Evolutionary conservation across 2,888 invertebrate species (phyloP), one percentile per base, ranked within the genome.

Genomic region (Ophion ellenae): DNA sequence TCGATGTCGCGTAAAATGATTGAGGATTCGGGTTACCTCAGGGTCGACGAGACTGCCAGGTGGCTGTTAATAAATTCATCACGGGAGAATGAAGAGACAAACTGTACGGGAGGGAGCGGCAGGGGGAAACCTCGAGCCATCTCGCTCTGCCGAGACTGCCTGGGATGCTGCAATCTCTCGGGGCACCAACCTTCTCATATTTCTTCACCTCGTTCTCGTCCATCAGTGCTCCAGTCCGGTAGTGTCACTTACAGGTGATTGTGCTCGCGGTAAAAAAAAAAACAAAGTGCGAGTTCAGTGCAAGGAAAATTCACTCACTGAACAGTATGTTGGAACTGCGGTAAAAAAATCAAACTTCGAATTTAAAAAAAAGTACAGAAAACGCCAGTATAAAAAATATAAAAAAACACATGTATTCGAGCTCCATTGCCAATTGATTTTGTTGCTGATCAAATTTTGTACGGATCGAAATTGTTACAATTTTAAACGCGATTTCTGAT

Each of bases 151-250:
- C 73, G 79, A 79, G 83, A 69, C 83, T 67, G 67, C 47, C 67
- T 71, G 73, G 71, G 83, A 77, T 73, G 47, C 77, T 77, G 70
- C 66, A 73, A 76, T 78, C 53, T 64, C 53, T 57, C 53, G 73
- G 73, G 61, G 63, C 83, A 83, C 53, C 70, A 79, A 79, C 83
- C 83, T 75, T 74, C 70, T 79, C 83, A 2, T 14, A 36, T 83
- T 75, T 83, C 83, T 79, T 69, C 63, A 40, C 57, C 64, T 70
- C 69, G 28, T 70, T 83, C 74, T 74, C 67, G 63, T 70, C 78
- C 70, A 69, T 75, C 74, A 61, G 32, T 57, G 28, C 74, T 40
- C 28, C 57, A 59, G 24, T 40, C 57, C 36, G 36, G 17, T 57
- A 36, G 63, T 71, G 64, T 70, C 47, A 76, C 71, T 74, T 59